These are phyloP conservation scores for Sarcophaga bullata DNA, from an alignment of 1,140 invertebrate species.

Conservation along the genomic window DNA sequence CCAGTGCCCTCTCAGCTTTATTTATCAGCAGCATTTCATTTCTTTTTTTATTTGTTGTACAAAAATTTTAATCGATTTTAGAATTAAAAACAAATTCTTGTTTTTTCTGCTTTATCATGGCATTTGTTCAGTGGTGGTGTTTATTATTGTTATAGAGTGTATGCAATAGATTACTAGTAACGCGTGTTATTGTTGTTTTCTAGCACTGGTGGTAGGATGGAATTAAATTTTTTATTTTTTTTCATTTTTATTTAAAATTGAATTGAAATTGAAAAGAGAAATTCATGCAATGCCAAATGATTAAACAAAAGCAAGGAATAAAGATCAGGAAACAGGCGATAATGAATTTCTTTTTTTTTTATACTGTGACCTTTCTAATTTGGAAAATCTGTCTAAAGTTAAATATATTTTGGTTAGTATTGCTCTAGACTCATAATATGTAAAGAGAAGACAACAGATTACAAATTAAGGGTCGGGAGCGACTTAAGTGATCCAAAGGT, in stretches of 20 bases:
- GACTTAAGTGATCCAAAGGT: too few relatives aligned
- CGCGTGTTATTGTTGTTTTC: neutral
- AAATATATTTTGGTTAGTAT: too few relatives aligned
- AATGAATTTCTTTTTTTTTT: too few relatives aligned
- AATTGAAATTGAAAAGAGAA: neutral
- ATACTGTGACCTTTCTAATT: too few relatives aligned
- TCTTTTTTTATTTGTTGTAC: neutral
- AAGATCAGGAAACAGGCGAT: too few relatives aligned
- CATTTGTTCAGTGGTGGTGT: neutral
- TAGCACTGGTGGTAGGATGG: neutral
- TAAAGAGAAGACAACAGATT: too few relatives aligned
- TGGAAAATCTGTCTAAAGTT: too few relatives aligned
- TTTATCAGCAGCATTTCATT: neutral
- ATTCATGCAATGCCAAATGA: too few relatives aligned
- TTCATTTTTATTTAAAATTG: neutral
- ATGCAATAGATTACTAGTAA: neutral
- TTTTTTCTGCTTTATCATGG: neutral
- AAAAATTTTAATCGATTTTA: neutral
- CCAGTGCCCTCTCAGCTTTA: neutral
- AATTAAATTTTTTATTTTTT: conserved; percentile 1
- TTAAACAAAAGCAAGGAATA: too few relatives aligned
- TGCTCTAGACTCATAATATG: too few relatives aligned
- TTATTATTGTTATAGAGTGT: neutral
- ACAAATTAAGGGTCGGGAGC: too few relatives aligned
- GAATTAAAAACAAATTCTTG: neutral